A percentile compares a stretch with the other conserved stretches of the same genome.
Conservation (phyloP, 2,797 vertebrate genomes). For the Scarus forsteni region DNA sequence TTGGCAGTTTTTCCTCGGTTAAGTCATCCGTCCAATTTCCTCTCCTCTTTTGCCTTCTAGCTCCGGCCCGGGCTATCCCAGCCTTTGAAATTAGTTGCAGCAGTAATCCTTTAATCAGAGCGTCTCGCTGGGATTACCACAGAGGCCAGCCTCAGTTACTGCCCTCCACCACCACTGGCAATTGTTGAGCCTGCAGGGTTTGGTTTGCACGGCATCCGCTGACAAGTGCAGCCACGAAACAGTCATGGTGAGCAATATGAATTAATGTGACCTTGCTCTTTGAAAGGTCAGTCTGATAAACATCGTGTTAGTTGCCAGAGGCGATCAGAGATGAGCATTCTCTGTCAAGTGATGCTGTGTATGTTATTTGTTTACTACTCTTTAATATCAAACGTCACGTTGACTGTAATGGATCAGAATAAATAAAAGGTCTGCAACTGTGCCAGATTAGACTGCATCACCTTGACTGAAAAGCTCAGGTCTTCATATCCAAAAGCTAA, state of each 20-base stretch:
- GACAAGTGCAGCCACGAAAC: background rate
- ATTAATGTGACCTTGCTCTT: conserved; percentile 5
- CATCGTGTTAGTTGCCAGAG: background rate
- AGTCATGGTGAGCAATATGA: background rate
- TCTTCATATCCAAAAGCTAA: background rate
- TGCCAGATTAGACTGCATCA: background rate
- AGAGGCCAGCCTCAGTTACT: conserved; percentile 56
- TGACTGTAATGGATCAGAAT: background rate
- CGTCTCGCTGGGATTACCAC: conserved; percentile 78
- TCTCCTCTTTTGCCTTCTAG: conserved; percentile 33
- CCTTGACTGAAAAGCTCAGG: background rate
- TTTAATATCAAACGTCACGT: background rate
- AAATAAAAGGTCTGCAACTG: background rate
- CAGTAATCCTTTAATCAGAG: conserved; percentile 85
- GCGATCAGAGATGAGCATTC: background rate
- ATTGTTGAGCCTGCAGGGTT: conserved; percentile 41
- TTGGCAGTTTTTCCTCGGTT: background rate
- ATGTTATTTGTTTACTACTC: background rate
- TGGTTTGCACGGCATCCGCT: conserved; percentile 10
- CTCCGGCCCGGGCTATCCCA: conserved; percentile 57
- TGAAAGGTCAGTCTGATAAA: background rate
- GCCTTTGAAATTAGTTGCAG: conserved; percentile 78
- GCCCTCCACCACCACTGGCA: conserved; percentile 48
- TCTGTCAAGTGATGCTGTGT: background rate
- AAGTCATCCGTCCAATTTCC: conserved; percentile 12